A percentile compares a stretch with the other conserved stretches of the same genome.
These are phyloP conservation scores for Spinus olivaceus DNA, from an alignment of 2,797 vertebrate species.

Conservation along the genomic window DNA sequence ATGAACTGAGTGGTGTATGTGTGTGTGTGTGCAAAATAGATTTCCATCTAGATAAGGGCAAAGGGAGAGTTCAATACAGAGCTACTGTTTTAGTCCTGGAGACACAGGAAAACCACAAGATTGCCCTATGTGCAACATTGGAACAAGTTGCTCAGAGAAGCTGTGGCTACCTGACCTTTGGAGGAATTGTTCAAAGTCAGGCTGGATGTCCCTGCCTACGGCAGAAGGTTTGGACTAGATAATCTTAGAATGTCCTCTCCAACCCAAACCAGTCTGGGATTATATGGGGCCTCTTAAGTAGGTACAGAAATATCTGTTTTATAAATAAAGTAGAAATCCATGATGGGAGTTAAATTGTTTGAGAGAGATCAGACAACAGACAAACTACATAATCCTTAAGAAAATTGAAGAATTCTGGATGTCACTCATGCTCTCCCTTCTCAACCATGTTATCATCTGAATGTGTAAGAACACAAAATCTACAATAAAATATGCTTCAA, in stretches of 20 bases:
- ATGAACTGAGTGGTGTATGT: not conserved
- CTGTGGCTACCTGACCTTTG: not conserved
- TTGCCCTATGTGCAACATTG: rapidly evolving
- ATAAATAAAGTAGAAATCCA: not conserved
- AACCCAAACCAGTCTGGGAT: not conserved
- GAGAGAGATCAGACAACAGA: not conserved
- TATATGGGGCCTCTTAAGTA: not conserved
- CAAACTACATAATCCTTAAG: not conserved
- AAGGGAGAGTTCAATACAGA: not conserved
- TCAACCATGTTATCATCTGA: not conserved
- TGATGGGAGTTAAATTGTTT: not conserved
- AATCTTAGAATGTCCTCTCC: not conserved
- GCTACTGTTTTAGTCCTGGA: not conserved
- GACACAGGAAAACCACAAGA: not conserved
- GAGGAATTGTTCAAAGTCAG: not conserved
- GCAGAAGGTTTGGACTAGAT: not conserved
- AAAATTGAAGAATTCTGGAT: not conserved
- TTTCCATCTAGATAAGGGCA: not conserved
- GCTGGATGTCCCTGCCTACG: not conserved
- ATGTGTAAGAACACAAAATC: not conserved
- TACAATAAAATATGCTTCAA: not conserved
- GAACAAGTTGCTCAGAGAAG: not conserved
- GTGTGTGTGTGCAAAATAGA: not conserved
- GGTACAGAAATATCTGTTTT: not conserved
- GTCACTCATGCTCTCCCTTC: not conserved